These are phyloP conservation scores for Elgaria multicarinata DNA, from an alignment of 2,113 vertebrate genomes.

Conservation along the genomic window DNA sequence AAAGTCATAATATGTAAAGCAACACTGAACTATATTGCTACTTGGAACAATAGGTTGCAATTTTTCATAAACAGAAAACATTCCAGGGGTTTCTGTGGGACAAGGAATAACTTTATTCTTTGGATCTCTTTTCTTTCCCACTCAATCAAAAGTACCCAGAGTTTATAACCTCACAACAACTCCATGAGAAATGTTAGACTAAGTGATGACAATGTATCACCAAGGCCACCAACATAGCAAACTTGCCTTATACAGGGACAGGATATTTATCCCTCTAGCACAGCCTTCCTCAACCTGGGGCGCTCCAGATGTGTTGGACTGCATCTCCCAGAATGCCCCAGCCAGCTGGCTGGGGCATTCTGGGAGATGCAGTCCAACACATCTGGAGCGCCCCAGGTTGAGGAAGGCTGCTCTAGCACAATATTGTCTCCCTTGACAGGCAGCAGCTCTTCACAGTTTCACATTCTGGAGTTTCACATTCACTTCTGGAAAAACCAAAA, in stretches of 20 bases:
- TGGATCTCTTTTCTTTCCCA: background rate
- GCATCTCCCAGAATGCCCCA: too few species aligned
- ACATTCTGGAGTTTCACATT: background rate
- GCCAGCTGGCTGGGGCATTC: too few species aligned
- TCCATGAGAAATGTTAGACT: background rate
- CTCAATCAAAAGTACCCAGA: background rate
- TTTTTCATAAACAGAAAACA: constrained; percentile 8
- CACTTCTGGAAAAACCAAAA: background rate
- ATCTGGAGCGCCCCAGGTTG: too few species aligned
- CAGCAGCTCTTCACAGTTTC: background rate
- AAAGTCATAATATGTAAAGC: constrained; percentile 15
- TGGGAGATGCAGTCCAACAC: too few species aligned
- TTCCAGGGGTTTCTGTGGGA: constrained; percentile 14
- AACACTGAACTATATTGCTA: constrained; percentile 10
- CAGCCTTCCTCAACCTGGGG: too few species aligned
- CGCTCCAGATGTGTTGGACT: too few species aligned
- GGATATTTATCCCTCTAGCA: too few species aligned
- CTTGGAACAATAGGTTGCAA: constrained; percentile 4
- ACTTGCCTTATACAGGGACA: background rate
- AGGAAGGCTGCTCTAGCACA: too few species aligned
- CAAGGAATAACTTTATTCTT: background rate
- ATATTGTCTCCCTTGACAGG: background rate
- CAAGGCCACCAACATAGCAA: background rate
- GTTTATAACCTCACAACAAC: background rate
- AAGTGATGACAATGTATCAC: background rate